Evolutionary conservation across 2,113 vertebrate species (phyloP), one percentile per base, ranked within the genome.

Genomic region (Centrocercus urophasianus): DNA sequence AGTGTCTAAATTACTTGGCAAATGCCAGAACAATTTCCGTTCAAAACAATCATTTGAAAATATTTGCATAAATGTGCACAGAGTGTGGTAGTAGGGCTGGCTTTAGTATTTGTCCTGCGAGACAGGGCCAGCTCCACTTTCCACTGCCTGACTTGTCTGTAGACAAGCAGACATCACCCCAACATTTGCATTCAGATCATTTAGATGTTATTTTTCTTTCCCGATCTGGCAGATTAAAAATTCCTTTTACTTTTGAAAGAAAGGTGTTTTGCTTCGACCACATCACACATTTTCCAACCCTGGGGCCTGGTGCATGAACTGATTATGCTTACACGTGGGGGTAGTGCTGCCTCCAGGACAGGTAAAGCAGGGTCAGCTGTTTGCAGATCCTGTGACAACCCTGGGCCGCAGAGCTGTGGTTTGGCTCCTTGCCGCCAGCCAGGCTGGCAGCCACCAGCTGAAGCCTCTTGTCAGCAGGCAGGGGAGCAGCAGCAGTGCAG

Each of bases 371-470:
- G 63, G 73, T 38, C 74, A 84, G 86, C 73, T 89, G 40, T 43
- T 63, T 65, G 48, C 77, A 82, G 74, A 18, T 87, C 89, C 87
- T 85, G 54, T 85, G 89, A 77, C 54, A 69, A 70, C 14, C 38
- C 28, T 13, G 42, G 42, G 22, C 47, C 21, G 36, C 59, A 64
- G 69, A 63, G 57, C 21, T 0, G 3, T 6, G 48, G 54, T 73
- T 54, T 84, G 89, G 60, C 38, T 87, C 12, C 69, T 69, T 13
- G 43, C 60, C 48, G 10, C 1, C 0, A 47, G 70, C 59, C 65
- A 43, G 69, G 30, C 69, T 73, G 47, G 52, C 30, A 73, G 54
- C 9, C 8, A 30, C 13, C 28, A 21, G 1, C 8, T 34, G 20
- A 74, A 70, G 52, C 47, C n/a, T 24, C 57, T 75, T 40, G 25